Evolutionary conservation across 23 tunicate species (phyloP), one percentile per base, ranked within the genome.

Genomic region (Botrylloides violaceus): DNA sequence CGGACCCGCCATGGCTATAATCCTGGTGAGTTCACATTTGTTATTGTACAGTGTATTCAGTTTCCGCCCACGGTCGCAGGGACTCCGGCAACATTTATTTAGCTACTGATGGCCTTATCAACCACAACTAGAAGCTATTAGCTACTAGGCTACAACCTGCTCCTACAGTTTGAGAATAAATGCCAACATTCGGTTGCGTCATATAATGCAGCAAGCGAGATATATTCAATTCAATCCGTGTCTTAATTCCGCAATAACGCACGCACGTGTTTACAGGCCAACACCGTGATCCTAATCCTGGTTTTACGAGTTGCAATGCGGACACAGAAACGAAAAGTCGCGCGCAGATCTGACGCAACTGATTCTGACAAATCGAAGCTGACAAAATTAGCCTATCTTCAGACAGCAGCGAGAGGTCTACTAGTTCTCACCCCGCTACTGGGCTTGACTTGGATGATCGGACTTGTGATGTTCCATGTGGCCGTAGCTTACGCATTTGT

Each of bases 391-490:
- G 58, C 74, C 25, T 68, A 68, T 37, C 24, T 68, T 4, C 36
- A 68, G 28, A 68, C 74, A 12, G 34, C 59, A 24, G 27, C 29
- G 12, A 37, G 83, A 23, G 83, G 83, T 4, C 30, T 79, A 12
- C 6, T 58, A 7, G 66, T 79, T 7, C 77, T 79, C 0, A 55
- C 83, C 18, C 83, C 83, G 4, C 76, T 79, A 0, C 60, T 79
- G 4, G 83, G 83, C 29, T 28, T 79, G 7, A 61, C 83, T 2
- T 79, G 83, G 83, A 59, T 79, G 56, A 31, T 56, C 22, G 83
- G 83, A 37, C 64, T 79, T 29, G 4, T 68, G 12, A 25, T 79
- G 58, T 25, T 47, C 33, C 57, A 57, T 19, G 64, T 37, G 12
- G 37, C 63, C 3, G 77, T 79, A 23, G 70, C 83, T 5, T 79